Base-by-base conservation (phyloP, 2,113 vertebrate genomes). In the Cryptomyrus ogoouensis region DNA sequence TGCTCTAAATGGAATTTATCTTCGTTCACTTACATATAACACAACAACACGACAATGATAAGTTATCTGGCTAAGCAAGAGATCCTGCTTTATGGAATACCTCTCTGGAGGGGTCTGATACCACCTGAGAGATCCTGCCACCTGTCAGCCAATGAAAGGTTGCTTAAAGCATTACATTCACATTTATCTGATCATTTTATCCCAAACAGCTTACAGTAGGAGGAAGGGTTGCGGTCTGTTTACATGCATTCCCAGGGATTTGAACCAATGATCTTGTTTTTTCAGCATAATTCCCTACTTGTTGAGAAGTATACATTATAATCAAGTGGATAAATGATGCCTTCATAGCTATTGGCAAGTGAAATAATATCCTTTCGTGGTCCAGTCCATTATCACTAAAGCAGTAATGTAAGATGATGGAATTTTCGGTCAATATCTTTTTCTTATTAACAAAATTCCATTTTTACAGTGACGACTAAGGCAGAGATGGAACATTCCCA, bases 401-500 rank as follows among this genome's bases (percentile, higher is more conserved):
- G 50, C 24, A 87, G 39, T 35, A 39, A 35, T 53, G 42, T 52
- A 39, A 56, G 15, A 53, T n/a, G 47, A 27, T 50, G 24, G 50
- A 21, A 35, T 52, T 87, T 92, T 90, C n/a, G 3, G 50, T 87
- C 42, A 8, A 35, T 31, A 24, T 53, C 10, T 53, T 87, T 56
- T 56, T 89, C 70, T 80, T 66, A 50, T 50, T 80, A 52, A 80
- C 46, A 49, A 74, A 89, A 89, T 42, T 21, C 66, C 19, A 49
- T 80, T 89, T 62, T 70, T 49, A 77, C 15, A 47, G 74, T 77
- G 62, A 46, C 35, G 52, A 53, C 9, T 74, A 17, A 50, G 44
- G 88, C 70, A 8, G 77, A 19, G 47, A 44, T 31, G 62, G 15
- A 77, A n/a, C 47, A 80, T 74, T 17, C 27, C 17, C 10, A 42